Base-by-base conservation (phyloP, 2,797 vertebrate species). In the Aulostomus chinensis region DNA sequence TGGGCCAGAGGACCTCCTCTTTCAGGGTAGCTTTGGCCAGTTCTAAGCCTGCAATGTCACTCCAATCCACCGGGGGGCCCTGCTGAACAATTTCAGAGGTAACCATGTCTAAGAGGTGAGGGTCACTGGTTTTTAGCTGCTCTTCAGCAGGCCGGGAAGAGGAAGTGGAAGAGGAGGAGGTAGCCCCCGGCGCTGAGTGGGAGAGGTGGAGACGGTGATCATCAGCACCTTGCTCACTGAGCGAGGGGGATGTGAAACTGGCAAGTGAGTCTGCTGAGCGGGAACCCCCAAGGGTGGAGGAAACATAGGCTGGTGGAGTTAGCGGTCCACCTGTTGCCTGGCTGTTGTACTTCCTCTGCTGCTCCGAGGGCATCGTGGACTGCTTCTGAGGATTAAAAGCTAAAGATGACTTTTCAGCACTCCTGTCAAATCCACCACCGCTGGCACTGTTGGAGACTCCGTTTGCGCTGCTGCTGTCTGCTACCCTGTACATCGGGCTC, bases 1-100 rank as follows among this genome's bases (percentile, higher is more conserved):
- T 93, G 56, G 97, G 97, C 97, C 97, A 99, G 69, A 99, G 89
- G 51, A 99, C 93, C 86, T 99, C 96, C 86, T 99, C 97, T 82
- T 98, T 98, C 73, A 98, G 92, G 65, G 94, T 91, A 2, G 93
- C 95, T 85, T 99, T 99, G 65, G 95, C 93, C 79, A 96, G 83
- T 78, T 99, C 97, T 38, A 99, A 93, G 53, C 97, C 97, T 42
- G 95, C 97, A 38, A 99, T 96, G 89, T 99, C 97, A 18, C 79
- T 94, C 97, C 97, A 99, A 87, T 99, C 97, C 77, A 98, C 93
- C 0, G 96, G 96, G 56, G 94, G 95, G 30, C 92, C 95, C 83
- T 96, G 96, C 88, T 92, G 95, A 82, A 99, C 92, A 52, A 99
- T 94, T 88, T 99, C 96, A 53, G 95, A 95, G 86, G 95, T 96